Evolutionary conservation across 1,140 invertebrate species (phyloP).

Genomic region (Drosophila persimilis): DNA sequence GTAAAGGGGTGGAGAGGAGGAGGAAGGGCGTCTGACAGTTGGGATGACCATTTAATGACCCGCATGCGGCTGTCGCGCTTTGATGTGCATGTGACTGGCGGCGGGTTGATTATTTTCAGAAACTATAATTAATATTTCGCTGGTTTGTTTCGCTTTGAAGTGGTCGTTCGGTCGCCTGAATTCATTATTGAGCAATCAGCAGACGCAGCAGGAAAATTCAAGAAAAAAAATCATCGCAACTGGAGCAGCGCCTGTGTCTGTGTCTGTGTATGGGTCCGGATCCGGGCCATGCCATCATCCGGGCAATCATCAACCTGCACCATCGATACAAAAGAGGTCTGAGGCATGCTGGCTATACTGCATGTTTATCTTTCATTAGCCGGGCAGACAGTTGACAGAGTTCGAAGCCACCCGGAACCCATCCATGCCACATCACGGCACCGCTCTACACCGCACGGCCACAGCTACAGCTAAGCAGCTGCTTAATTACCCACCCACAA

Average conservation of each 20-base stretch:
- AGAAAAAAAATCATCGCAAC: slow-evolving; percentile 20
- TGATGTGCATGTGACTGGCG: slow-evolving; percentile 40
- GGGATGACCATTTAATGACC: slow-evolving; percentile 66
- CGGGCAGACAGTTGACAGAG: slow-evolving; percentile 25
- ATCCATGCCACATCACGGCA: too few species aligned
- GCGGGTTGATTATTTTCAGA: slow-evolving; percentile 27
- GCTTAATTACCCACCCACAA: slow-evolving; percentile 66
- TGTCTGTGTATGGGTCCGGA: background rate
- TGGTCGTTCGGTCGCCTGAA: slow-evolving; percentile 15
- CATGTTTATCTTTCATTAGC: slow-evolving; percentile 75
- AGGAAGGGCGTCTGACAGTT: slow-evolving; percentile 25
- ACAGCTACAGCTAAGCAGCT: slow-evolving; percentile 54
- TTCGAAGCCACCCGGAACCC: background rate
- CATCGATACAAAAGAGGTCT: slow-evolving; percentile 11
- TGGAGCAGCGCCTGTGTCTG: too few species aligned
- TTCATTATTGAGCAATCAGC: slow-evolving; percentile 45
- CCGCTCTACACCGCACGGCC: too few species aligned
- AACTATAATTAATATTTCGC: slow-evolving; percentile 66
- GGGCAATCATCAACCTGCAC: slow-evolving; percentile 1
- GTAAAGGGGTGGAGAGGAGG: background rate
- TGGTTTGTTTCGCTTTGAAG: slow-evolving; percentile 49
- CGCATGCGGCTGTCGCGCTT: slow-evolving; percentile 53
- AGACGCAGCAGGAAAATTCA: slow-evolving; percentile 1
- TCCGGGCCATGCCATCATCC: too few species aligned
- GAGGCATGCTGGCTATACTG: slow-evolving; percentile 2